phyloP scores from a whole-genome alignment of 2,797 vertebrate species.

The Chaetophractus vellerosus region DNA sequence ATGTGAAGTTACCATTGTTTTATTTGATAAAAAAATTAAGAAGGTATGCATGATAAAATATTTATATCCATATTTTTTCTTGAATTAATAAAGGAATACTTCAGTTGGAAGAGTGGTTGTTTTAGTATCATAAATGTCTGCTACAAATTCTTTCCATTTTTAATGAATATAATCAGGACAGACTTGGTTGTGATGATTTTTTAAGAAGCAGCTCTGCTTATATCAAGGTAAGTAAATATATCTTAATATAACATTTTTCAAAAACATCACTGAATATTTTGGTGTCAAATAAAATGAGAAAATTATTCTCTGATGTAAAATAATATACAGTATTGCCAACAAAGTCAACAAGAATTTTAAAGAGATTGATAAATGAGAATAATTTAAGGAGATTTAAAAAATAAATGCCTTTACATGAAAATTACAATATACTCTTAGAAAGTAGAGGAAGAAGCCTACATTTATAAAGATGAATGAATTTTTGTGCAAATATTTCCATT shows the following conservation, averaged over 20 bases:
- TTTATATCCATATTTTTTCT: background rate
- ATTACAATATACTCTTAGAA: background rate
- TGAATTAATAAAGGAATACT: background rate
- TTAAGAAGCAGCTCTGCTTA: background rate
- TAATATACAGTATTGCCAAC: background rate
- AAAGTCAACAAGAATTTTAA: background rate
- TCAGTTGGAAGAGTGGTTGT: background rate
- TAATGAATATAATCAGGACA: background rate
- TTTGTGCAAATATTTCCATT: background rate
- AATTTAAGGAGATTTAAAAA: background rate
- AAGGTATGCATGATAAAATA: background rate
- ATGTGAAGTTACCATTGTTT: background rate
- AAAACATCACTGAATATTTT: constrained; percentile 33
- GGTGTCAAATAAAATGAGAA: constrained; percentile 26
- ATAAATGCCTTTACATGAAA: constrained; percentile 14
- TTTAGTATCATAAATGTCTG: background rate
- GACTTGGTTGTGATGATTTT: background rate
- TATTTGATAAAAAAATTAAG: constrained; percentile 31
- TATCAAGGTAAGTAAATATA: constrained; percentile 49
- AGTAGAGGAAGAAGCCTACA: background rate
- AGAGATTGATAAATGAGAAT: constrained; percentile 34
- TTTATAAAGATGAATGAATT: background rate
- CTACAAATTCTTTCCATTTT: background rate
- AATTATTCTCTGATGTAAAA: background rate
- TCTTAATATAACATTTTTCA: constrained; percentile 47